Percentiles rank a stretch among this genome's conserved stretches.
phyloP scores from a whole-genome alignment of 2,113 vertebrate species.

The Vimba vimba region DNA sequence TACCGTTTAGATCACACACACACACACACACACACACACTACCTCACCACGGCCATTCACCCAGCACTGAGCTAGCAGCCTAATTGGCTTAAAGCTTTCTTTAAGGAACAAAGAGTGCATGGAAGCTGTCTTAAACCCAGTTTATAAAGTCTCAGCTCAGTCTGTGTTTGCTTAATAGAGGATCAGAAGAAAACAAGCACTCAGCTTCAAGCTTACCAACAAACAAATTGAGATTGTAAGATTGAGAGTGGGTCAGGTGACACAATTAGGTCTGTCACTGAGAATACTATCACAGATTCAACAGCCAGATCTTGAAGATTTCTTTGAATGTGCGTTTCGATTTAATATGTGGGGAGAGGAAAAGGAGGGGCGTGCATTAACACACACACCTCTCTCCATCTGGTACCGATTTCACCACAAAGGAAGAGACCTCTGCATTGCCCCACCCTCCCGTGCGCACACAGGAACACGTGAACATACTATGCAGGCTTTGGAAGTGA shows the following conservation, averaged over 20 bases:
- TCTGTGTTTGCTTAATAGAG: background rate
- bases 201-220: background rate
- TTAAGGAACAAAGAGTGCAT: constrained; percentile 16
- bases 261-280: background rate
- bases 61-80: constrained; percentile 12
- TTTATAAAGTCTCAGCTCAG: constrained; percentile 8
- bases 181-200: constrained; percentile 33
- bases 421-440: constrained; percentile 34
- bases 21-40: background rate
- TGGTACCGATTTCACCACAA: constrained; percentile 31
- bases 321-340: constrained; percentile 29
- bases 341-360: constrained; percentile 7
- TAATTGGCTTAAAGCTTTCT: constrained; percentile 38
- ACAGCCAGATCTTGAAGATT: background rate
- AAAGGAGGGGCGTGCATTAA: constrained; percentile 17
- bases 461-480: background rate
- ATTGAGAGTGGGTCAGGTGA: background rate
- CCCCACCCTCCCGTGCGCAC: constrained; percentile 15
- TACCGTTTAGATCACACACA: constrained; percentile 23
- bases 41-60: constrained; percentile 6
- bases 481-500: background rate
- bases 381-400: constrained; percentile 2
- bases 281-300: background rate
- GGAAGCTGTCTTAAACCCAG: background rate
- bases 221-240: background rate